A percentile compares a stretch with the other conserved stretches of the same genome.
phyloP scores from a whole-genome alignment of 2,113 vertebrate species.

The Cottus gobio region DNA sequence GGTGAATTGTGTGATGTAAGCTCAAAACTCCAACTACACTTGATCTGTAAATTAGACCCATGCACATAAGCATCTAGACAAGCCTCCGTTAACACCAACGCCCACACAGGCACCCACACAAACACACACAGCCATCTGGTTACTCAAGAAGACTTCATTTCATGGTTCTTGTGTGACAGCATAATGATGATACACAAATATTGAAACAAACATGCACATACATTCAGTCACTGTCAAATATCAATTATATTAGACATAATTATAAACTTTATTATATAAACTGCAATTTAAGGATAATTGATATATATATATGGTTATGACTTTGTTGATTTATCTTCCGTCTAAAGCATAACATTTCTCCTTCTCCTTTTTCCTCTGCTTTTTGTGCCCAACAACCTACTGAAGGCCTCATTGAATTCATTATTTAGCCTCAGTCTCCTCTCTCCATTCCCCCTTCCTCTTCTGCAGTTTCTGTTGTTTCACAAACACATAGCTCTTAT shows the following conservation, averaged over 20 bases:
- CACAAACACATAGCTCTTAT: constrained; percentile 70
- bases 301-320: neutral
- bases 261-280: constrained; percentile 1
- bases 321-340: constrained; percentile 1
- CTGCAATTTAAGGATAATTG: neutral
- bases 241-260: neutral
- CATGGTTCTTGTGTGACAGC: constrained; percentile 24
- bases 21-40: constrained; percentile 20
- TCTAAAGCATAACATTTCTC: neutral
- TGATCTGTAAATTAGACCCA: constrained; percentile 31
- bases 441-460: constrained; percentile 50
- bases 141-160: constrained; percentile 32
- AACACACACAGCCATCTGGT: constrained; percentile 58
- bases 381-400: constrained; percentile 19
- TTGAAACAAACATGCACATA: constrained; percentile 3
- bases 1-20: neutral
- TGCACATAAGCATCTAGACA: constrained; percentile 42
- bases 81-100: neutral
- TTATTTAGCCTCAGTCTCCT: constrained; percentile 39
- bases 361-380: neutral
- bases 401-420: constrained; percentile 44
- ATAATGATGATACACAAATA: constrained; percentile 22
- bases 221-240: neutral
- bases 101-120: constrained; percentile 21
- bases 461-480: constrained; percentile 68